A percentile compares a stretch with the other conserved stretches of the same genome.
These are phyloP conservation scores for Branchellion lobata DNA, from an alignment of 2,888 invertebrate species.

Conservation along the genomic window DNA sequence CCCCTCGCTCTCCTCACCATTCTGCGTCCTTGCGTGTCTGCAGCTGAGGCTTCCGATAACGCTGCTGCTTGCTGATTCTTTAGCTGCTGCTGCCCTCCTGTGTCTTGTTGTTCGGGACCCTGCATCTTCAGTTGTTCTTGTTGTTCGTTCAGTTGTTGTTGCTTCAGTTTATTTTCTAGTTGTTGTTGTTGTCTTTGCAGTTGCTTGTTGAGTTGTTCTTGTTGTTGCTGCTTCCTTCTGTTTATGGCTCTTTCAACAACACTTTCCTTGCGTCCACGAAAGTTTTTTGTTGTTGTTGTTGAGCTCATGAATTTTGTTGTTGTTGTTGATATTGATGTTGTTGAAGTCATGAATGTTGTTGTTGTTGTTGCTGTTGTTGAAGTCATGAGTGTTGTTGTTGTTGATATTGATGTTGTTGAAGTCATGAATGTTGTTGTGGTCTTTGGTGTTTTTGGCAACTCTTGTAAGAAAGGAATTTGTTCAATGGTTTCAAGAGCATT, in stretches of 20 bases:
- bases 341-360: not conserved
- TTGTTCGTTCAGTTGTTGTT: too few relatives aligned
- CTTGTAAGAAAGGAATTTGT: too few relatives aligned
- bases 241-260: not conserved
- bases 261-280: not conserved
- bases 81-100: too few relatives aligned
- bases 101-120: too few relatives aligned
- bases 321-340: conserved; percentile 9
- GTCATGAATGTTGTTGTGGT: not conserved
- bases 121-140: too few relatives aligned
- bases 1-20: conserved; percentile 65
- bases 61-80: too few relatives aligned
- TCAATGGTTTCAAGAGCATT: too few relatives aligned
- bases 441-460: too few relatives aligned
- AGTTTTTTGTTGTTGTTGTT: too few relatives aligned
- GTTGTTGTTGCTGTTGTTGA: not conserved
- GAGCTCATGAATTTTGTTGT: not conserved
- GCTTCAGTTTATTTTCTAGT: too few relatives aligned
- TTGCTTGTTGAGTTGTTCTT: too few relatives aligned
- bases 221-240: conserved; percentile 11
- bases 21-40: conserved; percentile 75
- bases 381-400: not conserved
- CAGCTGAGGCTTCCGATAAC: conserved; percentile 64
- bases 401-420: not conserved
- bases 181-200: too few relatives aligned